These are phyloP conservation scores for Alcedo quadribrachys DNA, from an alignment of 2,797 vertebrate genomes.

Conservation along the genomic window DNA sequence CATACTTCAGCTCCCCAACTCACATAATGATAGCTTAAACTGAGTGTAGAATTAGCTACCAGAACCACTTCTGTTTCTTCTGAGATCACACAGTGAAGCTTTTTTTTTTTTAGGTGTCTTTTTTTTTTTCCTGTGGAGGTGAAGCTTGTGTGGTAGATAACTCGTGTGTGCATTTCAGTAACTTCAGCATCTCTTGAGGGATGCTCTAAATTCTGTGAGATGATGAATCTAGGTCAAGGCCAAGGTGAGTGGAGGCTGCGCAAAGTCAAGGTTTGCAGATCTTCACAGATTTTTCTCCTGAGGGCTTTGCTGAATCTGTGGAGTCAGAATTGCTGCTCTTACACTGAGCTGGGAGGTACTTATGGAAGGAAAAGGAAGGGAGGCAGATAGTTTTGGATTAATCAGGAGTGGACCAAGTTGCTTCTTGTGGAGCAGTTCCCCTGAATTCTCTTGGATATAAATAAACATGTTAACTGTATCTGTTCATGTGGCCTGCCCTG, in stretches of 20 bases:
- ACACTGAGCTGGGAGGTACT: fast-evolving
- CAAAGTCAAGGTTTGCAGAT: not conserved
- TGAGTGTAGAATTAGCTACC: not conserved
- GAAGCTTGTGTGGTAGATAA: not conserved
- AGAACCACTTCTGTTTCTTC: not conserved
- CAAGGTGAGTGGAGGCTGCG: not conserved
- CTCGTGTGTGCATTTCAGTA: not conserved
- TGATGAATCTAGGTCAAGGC: not conserved
- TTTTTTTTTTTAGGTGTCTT: not conserved
- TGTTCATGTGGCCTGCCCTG: no score
- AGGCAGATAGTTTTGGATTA: not conserved
- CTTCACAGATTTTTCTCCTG: not conserved
- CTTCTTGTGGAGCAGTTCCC: not conserved
- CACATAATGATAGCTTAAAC: fast-evolving
- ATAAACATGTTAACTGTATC: not conserved
- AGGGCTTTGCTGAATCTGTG: not conserved
- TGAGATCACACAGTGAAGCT: not conserved
- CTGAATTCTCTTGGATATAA: not conserved
- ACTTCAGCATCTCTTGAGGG: not conserved
- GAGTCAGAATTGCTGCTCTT: not conserved
- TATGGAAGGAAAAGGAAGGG: not conserved
- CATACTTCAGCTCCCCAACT: not conserved
- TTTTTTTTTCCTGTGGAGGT: not conserved
- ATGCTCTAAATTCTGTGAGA: not conserved
- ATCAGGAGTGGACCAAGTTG: not conserved